Evolutionary conservation across 2,888 invertebrate species (phyloP).

Genomic region (Sarcophaga caerulescens): DNA sequence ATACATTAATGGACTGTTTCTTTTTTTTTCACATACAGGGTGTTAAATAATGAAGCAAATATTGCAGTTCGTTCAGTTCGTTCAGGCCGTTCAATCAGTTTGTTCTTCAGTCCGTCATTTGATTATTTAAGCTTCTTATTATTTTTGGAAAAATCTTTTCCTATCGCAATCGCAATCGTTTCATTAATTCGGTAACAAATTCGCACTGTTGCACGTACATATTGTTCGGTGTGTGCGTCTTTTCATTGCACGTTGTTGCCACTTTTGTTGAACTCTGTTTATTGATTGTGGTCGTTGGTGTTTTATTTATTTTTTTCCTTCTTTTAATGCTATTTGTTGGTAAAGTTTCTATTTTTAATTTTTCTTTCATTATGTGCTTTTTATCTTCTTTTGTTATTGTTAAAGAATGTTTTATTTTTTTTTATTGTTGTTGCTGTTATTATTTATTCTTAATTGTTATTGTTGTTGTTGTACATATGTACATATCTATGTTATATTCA

Average conservation of each 20-base stretch:
- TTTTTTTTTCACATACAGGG: not conserved
- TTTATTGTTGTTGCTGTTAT: slow-evolving; percentile 21
- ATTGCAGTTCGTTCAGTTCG: not conserved
- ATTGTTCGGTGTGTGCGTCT: too few species aligned
- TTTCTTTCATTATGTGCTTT: slow-evolving; percentile 42
- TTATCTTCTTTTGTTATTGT: slow-evolving; percentile 21
- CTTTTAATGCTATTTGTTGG: not conserved
- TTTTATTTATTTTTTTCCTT: not conserved
- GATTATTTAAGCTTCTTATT: too few species aligned
- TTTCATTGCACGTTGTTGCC: not conserved
- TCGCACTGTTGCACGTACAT: not conserved
- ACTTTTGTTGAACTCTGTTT: not conserved
- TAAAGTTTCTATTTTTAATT: not conserved
- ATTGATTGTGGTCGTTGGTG: not conserved
- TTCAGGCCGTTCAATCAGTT: not conserved
- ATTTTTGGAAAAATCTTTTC: too few species aligned
- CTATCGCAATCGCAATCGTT: too few species aligned
- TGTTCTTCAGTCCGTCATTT: not conserved
- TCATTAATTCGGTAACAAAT: not conserved
- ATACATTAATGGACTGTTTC: not conserved
- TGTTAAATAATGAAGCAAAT: slow-evolving; percentile 2
- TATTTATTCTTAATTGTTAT: slow-evolving; percentile 59
- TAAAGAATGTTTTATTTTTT: not conserved
- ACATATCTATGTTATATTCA: too few species aligned
- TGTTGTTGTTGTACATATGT: slow-evolving; percentile 24